These are phyloP conservation scores for Drosophila sechellia DNA, from an alignment of 1,140 invertebrate species.

Conservation along the genomic window DNA sequence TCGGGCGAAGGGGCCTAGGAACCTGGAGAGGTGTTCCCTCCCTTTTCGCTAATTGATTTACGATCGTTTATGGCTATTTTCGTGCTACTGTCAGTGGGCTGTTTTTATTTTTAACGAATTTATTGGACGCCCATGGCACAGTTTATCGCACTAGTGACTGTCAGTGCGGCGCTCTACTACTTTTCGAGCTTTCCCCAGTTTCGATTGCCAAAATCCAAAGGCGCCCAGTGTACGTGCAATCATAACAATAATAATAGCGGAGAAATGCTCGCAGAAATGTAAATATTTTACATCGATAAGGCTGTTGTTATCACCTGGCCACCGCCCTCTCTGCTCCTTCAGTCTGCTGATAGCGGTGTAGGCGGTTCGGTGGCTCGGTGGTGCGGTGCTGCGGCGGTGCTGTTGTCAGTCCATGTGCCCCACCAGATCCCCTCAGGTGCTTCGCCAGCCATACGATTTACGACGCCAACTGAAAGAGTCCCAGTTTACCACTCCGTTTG, in stretches of 20 bases:
- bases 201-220: constrained; percentile 12
- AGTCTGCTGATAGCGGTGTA: constrained; percentile 48
- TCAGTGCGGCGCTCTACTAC: constrained; percentile 1
- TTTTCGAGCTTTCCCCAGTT: background rate
- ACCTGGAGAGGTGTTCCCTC: constrained; percentile 25
- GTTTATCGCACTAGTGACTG: constrained; percentile 25
- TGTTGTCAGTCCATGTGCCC: constrained; percentile 54
- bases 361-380: constrained; percentile 21
- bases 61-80: constrained; percentile 69
- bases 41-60: constrained; percentile 74
- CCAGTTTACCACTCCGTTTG: background rate
- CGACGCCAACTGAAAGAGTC: constrained; percentile 18
- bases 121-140: constrained; percentile 39
- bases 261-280: constrained; percentile 75
- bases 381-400: constrained; percentile 7
- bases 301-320: constrained; percentile 15
- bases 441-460: constrained; percentile 46
- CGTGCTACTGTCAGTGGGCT: constrained; percentile 61
- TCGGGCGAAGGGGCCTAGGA: constrained; percentile 20
- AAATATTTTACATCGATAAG: constrained; percentile 84
- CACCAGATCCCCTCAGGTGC: constrained; percentile 23
- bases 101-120: constrained; percentile 58
- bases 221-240: constrained; percentile 27
- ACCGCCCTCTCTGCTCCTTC: constrained; percentile 2
- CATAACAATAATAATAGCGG: constrained; percentile 32